Base-by-base conservation (phyloP, 2,113 vertebrate species). In the Orthonyx spaldingii region DNA sequence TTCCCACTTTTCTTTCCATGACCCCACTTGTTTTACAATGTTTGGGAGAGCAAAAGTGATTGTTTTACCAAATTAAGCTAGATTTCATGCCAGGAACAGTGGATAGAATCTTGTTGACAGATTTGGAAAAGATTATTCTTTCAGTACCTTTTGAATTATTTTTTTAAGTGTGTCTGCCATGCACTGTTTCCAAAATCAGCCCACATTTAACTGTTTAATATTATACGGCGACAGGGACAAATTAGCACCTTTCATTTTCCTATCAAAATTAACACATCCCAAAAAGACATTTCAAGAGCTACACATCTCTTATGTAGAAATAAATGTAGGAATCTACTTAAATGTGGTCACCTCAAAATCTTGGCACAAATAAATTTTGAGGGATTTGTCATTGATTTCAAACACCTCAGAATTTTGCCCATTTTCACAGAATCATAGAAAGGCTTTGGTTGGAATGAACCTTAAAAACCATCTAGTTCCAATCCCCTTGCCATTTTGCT, bases 71-170 rank as follows among this genome's bases (percentile, higher is more conserved):
- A 87, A 93, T 90, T 80, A 94, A 80, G 81, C 66, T 56, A 14
- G 56, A 76, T 87, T 84, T 92, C 76, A 49, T 93, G 96, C 93
- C 96, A 96, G 76, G 72, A 94, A 72, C 64, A 90, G 93, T 93
- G 92, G 75, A 84, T 92, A 50, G 79, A 79, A 87, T 89, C 71
- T 87, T 90, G 94, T 93, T 96, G 96, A 95, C 94, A 95, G 90
- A 86, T 93, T 95, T 96, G 90, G 94, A 97, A 95, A 96, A 95
- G 90, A 87, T 93, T 94, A 86, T 93, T 90, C 68, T 94, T 93
- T 93, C 72, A 91, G 60, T 95, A 77, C 47, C 86, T 93, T 90
- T 81, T 90, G 82, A 97, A 79, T 89, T 75, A 89, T 18, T 93
- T 90, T 95, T 89, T 68, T 65, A 90, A 93, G 65, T 61, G 76